phyloP scores from a whole-genome alignment of 2,113 vertebrate genomes.

The Sprattus sprattus region DNA sequence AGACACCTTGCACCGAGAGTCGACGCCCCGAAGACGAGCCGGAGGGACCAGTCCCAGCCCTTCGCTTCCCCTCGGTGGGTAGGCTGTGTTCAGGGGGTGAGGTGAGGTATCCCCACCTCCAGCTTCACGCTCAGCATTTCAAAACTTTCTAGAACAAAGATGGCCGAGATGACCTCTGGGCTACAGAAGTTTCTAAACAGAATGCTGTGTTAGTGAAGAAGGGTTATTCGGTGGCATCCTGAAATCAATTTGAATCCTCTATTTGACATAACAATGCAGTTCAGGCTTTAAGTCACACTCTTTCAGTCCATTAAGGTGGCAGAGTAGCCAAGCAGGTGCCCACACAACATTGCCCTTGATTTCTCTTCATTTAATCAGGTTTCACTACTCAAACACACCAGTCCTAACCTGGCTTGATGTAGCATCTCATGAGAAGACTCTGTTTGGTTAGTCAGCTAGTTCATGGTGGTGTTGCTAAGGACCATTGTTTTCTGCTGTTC shows the following conservation, averaged over 20 bases:
- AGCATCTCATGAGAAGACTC: neutral
- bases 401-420: neutral
- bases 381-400: neutral
- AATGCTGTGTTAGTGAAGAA: neutral
- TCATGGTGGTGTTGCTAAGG: neutral
- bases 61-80: constrained; percentile 82
- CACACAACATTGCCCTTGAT: neutral
- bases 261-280: neutral
- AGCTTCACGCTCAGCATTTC: neutral
- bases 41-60: constrained; percentile 57
- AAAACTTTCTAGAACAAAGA: neutral
- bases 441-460: neutral
- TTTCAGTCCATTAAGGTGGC: neutral
- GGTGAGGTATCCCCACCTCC: neutral
- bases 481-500: neutral
- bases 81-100: neutral
- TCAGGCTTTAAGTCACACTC: neutral
- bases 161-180: neutral
- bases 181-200: neutral
- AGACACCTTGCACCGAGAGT: constrained; percentile 31
- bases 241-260: neutral
- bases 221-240: neutral
- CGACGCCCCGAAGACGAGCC: constrained; percentile 50
- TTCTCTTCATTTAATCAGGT: neutral
- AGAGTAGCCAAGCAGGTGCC: neutral